phyloP scores from a whole-genome alignment of 2,888 invertebrate genomes.

The Xylocampa areola region DNA sequence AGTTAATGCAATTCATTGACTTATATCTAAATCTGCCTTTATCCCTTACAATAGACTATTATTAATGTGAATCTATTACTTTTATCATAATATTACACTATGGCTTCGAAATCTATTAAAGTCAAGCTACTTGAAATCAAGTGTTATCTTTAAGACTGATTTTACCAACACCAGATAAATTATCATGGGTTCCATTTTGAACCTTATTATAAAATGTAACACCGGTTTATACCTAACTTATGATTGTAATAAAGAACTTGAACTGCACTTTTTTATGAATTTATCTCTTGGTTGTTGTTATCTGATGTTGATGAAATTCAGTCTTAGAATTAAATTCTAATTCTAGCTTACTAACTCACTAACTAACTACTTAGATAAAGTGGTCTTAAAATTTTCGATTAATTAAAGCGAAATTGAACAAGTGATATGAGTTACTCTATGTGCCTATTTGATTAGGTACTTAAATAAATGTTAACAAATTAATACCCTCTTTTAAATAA shows the following conservation, averaged over 20 bases:
- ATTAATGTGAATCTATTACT: slow-evolving; percentile 14
- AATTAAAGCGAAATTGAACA: slow-evolving; percentile 59
- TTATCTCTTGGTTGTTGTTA: too few species aligned
- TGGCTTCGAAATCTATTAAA: slow-evolving; percentile 29
- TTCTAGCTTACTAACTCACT: slow-evolving; percentile 50
- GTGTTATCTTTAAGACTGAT: too few species aligned
- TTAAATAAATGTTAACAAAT: slow-evolving; percentile 3
- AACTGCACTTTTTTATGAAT: too few species aligned
- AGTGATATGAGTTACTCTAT: slow-evolving; percentile 60
- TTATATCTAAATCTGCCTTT: slow-evolving; percentile 11
- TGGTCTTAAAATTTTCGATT: slow-evolving; percentile 43
- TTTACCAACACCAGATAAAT: too few species aligned
- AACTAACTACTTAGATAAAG: slow-evolving; percentile 44
- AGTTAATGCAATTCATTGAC: not conserved
- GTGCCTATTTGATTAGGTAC: slow-evolving; percentile 22
- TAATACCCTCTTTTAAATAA: not conserved
- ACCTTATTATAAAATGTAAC: too few species aligned
- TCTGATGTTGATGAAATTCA: slow-evolving; percentile 22
- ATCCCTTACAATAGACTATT: slow-evolving; percentile 1
- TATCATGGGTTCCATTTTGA: too few species aligned
- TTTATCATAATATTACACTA: slow-evolving; percentile 20
- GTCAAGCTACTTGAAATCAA: too few species aligned
- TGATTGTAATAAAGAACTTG: too few species aligned
- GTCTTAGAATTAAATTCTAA: slow-evolving; percentile 31
- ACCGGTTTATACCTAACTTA: too few species aligned